These are phyloP conservation scores for Dasypus novemcinctus DNA, from an alignment of 2,113 vertebrate species.

Conservation along the genomic window DNA sequence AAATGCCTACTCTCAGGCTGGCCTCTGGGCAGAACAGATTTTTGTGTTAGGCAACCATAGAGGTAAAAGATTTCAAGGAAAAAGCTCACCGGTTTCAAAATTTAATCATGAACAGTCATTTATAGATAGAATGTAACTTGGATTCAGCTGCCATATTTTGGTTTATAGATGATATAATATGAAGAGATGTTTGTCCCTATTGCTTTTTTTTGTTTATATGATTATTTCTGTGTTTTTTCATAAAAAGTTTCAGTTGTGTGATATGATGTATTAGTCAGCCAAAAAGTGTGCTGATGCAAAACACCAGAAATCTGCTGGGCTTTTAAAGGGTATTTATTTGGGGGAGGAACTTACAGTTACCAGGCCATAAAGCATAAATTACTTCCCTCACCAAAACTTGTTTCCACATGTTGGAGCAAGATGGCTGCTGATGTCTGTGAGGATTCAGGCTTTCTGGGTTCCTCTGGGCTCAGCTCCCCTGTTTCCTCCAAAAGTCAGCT, in stretches of 20 bases:
- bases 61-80: slow-evolving; percentile 47
- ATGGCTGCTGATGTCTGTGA: no score
- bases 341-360: no score
- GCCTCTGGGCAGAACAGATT: slow-evolving; percentile 48
- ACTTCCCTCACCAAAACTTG: no score
- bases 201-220: neutral
- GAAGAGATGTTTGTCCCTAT: neutral
- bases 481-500: no score
- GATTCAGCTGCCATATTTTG: slow-evolving; percentile 29
- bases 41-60: slow-evolving; percentile 12
- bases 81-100: slow-evolving; percentile 21
- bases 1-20: neutral
- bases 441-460: no score
- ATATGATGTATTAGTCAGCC: no score
- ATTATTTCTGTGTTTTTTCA: neutral
- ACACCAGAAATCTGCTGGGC: no score
- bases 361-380: no score
- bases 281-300: no score
- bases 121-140: slow-evolving; percentile 2
- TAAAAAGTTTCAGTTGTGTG: neutral
- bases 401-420: no score
- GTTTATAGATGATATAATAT: neutral
- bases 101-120: slow-evolving; percentile 29
- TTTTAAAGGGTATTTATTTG: no score
- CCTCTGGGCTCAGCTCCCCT: no score